Conservation (phyloP, 2,888 invertebrate genomes). For the Listrodromus nycthemerus region DNA sequence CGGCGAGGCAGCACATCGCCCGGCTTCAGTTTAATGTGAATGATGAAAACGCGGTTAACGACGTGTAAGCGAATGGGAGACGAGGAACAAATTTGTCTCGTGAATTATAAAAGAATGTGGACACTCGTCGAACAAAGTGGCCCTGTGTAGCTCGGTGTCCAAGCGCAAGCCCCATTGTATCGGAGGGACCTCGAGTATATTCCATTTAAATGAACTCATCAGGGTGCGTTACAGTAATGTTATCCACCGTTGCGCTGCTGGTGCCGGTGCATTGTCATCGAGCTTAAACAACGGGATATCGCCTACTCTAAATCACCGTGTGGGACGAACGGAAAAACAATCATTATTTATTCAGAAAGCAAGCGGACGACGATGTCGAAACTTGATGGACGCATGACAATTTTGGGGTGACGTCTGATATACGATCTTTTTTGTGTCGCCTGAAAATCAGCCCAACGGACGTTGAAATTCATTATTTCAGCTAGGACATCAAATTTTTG, state of each 20-base stretch:
- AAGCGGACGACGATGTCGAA: slow-evolving; percentile 5
- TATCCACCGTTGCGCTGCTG: slow-evolving; percentile 18
- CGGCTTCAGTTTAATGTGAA: not conserved
- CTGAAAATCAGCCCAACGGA: no score
- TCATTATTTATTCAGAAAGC: slow-evolving; percentile 63
- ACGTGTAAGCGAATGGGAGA: slow-evolving; percentile 25
- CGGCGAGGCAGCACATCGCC: not conserved
- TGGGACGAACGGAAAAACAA: slow-evolving; percentile 43
- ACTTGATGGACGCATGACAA: no score
- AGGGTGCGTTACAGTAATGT: slow-evolving; percentile 68
- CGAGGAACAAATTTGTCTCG: slow-evolving; percentile 73
- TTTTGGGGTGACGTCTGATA: no score
- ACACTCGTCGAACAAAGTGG: slow-evolving; percentile 74
- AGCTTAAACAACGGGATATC: slow-evolving; percentile 79
- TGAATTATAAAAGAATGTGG: slow-evolving; percentile 80
- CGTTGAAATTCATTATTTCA: no score
- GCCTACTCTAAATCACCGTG: slow-evolving; percentile 49
- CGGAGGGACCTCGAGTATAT: slow-evolving; percentile 64
- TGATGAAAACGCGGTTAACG: slow-evolving; percentile 5
- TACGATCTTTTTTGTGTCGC: no score
- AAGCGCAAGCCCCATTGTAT: slow-evolving; percentile 71
- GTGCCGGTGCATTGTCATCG: slow-evolving; percentile 79
- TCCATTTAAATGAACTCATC: slow-evolving; percentile 74
- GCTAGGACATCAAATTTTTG: no score
- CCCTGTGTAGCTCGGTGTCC: slow-evolving; percentile 64